Evolutionary conservation across 2,113 vertebrate genomes (phyloP).

Genomic region (Deroptyus accipitrinus): DNA sequence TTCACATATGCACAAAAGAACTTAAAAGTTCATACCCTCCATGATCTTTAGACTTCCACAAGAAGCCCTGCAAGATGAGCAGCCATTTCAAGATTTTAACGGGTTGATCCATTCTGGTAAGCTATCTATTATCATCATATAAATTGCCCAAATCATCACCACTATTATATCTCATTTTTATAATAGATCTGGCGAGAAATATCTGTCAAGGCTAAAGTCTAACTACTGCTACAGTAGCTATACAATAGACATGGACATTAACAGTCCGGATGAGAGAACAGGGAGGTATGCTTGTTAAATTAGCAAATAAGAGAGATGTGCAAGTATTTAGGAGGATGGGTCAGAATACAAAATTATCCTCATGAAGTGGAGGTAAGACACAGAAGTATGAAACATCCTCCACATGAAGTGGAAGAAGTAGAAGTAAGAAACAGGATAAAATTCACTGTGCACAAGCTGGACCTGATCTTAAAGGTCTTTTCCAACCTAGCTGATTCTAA

Average conservation of each 20-base stretch:
- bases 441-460: not conserved
- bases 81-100: not conserved
- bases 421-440: not conserved
- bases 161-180: not conserved
- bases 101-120: not conserved
- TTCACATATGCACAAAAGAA: not conserved
- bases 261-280: not conserved
- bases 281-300: not conserved
- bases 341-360: not conserved
- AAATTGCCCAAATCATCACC: not conserved
- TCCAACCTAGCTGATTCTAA: not conserved
- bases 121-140: not conserved
- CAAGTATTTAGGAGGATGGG: not conserved
- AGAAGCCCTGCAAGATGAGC: not conserved
- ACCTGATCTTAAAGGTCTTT: not conserved
- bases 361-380: not conserved
- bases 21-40: not conserved
- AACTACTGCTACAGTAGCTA: not conserved
- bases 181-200: not conserved
- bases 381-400: no score
- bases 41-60: not conserved
- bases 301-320: not conserved
- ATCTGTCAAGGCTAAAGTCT: not conserved
- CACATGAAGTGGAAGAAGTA: not conserved
- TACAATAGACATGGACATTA: not conserved